phyloP scores from a whole-genome alignment of 37 sponge, comb jelly and placozoan genomes.

The Lycopodina hypogea region DNA sequence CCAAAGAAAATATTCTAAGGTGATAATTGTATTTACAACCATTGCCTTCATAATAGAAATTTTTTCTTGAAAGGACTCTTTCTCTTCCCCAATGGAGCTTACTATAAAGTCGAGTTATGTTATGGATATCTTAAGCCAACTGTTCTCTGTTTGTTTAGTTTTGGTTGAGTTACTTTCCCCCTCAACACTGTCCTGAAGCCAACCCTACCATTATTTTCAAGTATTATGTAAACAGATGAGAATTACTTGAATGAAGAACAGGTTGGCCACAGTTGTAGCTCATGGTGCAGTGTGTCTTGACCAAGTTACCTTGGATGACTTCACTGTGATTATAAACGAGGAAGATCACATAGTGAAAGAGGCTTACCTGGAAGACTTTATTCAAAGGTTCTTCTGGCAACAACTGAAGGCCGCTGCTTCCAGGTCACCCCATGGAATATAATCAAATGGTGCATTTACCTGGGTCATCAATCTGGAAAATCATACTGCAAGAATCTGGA shows the following conservation, averaged over 20 bases:
- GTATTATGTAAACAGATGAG: too few relatives aligned
- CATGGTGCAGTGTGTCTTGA: neutral
- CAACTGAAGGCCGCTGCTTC: conserved; percentile 25
- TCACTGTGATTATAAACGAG: neutral
- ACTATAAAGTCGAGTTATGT: too few relatives aligned
- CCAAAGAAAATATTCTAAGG: neutral
- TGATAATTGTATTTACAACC: neutral
- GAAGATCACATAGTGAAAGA: neutral
- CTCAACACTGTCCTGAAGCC: too few relatives aligned
- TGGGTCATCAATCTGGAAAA: neutral
- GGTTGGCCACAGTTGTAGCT: neutral
- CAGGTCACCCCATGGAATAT: conserved; percentile 1
- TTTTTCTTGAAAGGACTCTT: neutral
- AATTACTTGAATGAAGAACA: neutral
- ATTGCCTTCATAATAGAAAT: neutral
- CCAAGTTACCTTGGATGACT: neutral
- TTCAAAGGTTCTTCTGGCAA: conserved; percentile 18
- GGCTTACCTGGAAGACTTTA: conserved; percentile 5
- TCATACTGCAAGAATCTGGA: conserved; percentile 11
- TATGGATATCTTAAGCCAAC: too few relatives aligned
- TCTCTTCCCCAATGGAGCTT: too few relatives aligned
- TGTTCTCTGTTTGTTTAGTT: too few relatives aligned
- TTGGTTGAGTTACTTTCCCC: too few relatives aligned
- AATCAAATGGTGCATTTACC: conserved; percentile 23
- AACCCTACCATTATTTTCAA: too few relatives aligned